Percentiles rank a stretch among this genome's conserved stretches.
phyloP scores from a whole-genome alignment of 2,888 invertebrate species.

The Limenitis camilla region DNA sequence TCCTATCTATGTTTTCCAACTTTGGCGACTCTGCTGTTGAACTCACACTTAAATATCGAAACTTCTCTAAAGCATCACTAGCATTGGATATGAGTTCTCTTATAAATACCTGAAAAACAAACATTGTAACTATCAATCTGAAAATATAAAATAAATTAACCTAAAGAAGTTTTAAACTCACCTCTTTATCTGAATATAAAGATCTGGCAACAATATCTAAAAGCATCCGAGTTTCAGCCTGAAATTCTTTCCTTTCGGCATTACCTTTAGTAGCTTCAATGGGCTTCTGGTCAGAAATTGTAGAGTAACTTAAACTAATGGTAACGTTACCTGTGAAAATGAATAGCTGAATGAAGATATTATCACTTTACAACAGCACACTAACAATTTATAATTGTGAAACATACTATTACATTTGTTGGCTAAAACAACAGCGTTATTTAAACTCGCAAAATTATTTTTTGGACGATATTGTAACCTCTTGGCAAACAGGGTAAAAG shows the following conservation, averaged over 20 bases:
- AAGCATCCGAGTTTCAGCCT: constrained; percentile 96
- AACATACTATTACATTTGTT: constrained; percentile 26
- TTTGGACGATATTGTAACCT: constrained; percentile 46
- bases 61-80: constrained; percentile 97
- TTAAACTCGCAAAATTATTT: constrained; percentile 36
- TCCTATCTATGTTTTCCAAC: constrained; percentile 75
- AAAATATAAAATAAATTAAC: too few species aligned
- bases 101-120: constrained; percentile 88
- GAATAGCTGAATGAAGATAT: background rate
- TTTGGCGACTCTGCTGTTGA: constrained; percentile 66
- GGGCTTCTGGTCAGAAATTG: constrained; percentile 40
- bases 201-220: constrained; percentile 98
- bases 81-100: constrained; percentile 97
- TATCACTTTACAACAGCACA: constrained; percentile 17
- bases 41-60: constrained; percentile 84
- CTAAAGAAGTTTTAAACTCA: constrained; percentile 40
- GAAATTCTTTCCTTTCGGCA: constrained; percentile 90
- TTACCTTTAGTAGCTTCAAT: constrained; percentile 69
- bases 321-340: constrained; percentile 15
- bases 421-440: constrained; percentile 26
- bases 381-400: background rate
- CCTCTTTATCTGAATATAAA: constrained; percentile 97
- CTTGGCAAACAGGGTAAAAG: constrained; percentile 35
- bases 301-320: constrained; percentile 30
- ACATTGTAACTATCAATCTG: too few species aligned